Base-by-base conservation (phyloP, 2,888 invertebrate genomes). In the Drosophila rellima region DNA sequence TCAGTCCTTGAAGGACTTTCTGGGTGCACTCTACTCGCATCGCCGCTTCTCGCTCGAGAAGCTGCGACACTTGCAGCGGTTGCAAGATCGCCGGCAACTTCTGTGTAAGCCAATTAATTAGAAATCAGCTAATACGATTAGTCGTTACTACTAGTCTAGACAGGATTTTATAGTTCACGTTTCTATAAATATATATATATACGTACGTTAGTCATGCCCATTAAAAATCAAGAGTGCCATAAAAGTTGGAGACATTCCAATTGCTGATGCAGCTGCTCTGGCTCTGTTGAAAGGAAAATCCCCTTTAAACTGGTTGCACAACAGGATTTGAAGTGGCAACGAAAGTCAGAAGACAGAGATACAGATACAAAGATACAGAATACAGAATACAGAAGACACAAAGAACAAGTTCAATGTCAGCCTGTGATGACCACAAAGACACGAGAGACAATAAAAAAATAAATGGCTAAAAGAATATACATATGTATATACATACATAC, bases 11-110 rank as follows among this genome's bases (percentile, higher is more conserved):
- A 90, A 87, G 66, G 71, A 86, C 47, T 81, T 89, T 59, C 51
- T 89, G n/a, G 78, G 72, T 15, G 74, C 77, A 3, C 62, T 84
- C 54, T 78, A 81, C 44, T 52, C 73, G 26, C 71, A 78, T 13
- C 82, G 84, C 6, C 80, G 84, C 33, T 78, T 80, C 68, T 88
- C 86, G 2, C 66, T 84, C 35, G 83, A 88, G 51, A 83, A 82
- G 55, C 47, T 83, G 44, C 70, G 74, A 7, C 72, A 78, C 47
- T 81, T 78, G 15, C 74, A 82, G 48, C 70, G 67, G 35, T 45
- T 74, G 60, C 78, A 70, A 31, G 69, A 68, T 68, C 82, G 76
- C n/a, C 74, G 70, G 5, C 84, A 82, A 57, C 20, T 76, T 48
- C 70, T 81, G 60, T 81, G 82, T 82, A 82, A 84, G 84, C 68